These are phyloP conservation scores for Falco peregrinus DNA, from an alignment of 2,797 vertebrate species.

Conservation along the genomic window DNA sequence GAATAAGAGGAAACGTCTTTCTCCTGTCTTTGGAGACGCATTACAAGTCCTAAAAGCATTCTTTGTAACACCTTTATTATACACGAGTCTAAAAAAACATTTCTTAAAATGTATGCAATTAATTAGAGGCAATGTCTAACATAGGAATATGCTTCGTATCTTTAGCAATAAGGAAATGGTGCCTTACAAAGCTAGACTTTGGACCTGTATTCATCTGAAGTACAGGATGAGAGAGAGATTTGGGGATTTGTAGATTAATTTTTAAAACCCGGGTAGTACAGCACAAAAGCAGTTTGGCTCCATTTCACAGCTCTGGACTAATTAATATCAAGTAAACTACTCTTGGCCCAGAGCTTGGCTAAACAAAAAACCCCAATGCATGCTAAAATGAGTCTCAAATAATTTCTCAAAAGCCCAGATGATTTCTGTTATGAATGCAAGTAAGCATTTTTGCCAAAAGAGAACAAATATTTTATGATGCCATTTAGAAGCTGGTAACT, in stretches of 20 bases:
- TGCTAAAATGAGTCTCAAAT: neutral
- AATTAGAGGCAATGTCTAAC: neutral
- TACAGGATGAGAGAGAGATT: neutral
- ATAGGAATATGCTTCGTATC: neutral
- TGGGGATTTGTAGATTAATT: neutral
- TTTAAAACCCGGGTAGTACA: neutral
- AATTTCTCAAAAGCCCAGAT: neutral
- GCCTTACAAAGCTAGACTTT: neutral
- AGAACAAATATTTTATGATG: conserved; percentile 15
- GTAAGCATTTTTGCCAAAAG: conserved; percentile 18
- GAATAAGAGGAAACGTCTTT: no score
- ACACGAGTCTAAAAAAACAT: neutral
- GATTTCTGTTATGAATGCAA: neutral
- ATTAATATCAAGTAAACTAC: conserved; percentile 51
- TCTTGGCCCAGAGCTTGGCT: conserved; percentile 8
- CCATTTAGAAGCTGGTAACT: conserved; percentile 11
- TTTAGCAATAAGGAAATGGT: neutral
- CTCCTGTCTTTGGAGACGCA: no score
- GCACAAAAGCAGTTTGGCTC: conserved; percentile 7
- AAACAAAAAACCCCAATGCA: neutral
- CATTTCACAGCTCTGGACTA: neutral
- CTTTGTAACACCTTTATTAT: no score
- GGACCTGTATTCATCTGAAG: neutral
- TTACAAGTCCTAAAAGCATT: no score
- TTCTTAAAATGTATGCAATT: neutral